A percentile compares a stretch with the other conserved stretches of the same genome.
Conservation (phyloP, 2,797 vertebrate genomes). For the Halcyon chelicuti region DNA sequence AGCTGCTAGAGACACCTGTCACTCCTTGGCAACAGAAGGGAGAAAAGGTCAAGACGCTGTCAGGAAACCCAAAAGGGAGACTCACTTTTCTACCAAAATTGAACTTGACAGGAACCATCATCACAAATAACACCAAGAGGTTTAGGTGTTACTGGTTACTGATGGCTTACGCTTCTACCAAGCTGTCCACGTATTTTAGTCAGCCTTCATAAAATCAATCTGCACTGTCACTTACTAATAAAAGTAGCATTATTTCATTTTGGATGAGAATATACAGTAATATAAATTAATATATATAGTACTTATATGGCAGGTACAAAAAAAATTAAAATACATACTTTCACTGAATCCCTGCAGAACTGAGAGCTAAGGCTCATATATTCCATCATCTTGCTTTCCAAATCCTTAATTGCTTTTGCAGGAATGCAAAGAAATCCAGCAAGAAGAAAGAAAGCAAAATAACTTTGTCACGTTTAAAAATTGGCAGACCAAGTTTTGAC, state of each 20-base stretch:
- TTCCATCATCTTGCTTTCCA: neutral
- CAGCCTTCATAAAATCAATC: neutral
- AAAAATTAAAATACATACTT: neutral
- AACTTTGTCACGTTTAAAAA: neutral
- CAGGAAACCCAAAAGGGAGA: neutral
- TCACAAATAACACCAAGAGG: constrained; percentile 5
- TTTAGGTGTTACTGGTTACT: neutral
- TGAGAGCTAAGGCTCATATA: neutral
- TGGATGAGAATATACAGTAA: neutral
- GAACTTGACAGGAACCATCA: constrained; percentile 29
- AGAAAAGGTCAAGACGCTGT: constrained; percentile 16
- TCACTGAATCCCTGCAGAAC: neutral
- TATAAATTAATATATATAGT: neutral
- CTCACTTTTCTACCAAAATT: neutral
- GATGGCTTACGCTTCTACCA: neutral
- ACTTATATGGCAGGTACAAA: neutral
- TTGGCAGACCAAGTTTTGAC: neutral
- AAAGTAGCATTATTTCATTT: neutral
- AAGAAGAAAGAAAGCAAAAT: neutral
- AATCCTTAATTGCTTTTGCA: constrained; percentile 20
- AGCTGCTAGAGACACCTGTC: constrained; percentile 26
- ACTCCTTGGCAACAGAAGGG: neutral
- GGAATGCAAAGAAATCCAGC: neutral
- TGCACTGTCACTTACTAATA: neutral
- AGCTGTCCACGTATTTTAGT: neutral